Conservation (phyloP, 23 tunicate species). For the Ascidia mentula region DNA sequence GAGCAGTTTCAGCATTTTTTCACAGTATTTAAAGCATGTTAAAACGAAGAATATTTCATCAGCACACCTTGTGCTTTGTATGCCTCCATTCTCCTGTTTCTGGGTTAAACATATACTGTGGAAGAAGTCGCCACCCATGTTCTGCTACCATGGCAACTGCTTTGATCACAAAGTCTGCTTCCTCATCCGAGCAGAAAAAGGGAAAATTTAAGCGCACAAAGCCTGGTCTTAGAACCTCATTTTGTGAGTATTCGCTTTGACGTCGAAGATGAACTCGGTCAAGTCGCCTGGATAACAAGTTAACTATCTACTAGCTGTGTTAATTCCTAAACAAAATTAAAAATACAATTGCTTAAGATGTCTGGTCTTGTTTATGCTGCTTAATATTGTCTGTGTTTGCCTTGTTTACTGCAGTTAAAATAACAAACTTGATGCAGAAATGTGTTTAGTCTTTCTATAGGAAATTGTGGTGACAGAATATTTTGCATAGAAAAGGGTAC, state of each 20-base stretch:
- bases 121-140: slow-evolving; percentile 78
- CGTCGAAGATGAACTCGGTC: slow-evolving; percentile 71
- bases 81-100: slow-evolving; percentile 97
- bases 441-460: neutral
- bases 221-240: slow-evolving; percentile 93
- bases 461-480: neutral
- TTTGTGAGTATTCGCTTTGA: slow-evolving; percentile 53
- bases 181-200: slow-evolving; percentile 60
- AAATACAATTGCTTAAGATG: no score
- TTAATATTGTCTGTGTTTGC: no score
- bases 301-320: neutral
- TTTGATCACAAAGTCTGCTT: slow-evolving; percentile 49
- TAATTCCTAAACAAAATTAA: no score
- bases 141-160: slow-evolving; percentile 89
- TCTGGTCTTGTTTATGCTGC: no score
- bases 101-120: slow-evolving; percentile 86
- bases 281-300: slow-evolving; percentile 34
- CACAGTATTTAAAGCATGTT: no score
- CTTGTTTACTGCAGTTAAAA: no score
- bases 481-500: neutral
- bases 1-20: no score
- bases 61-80: slow-evolving; percentile 42
- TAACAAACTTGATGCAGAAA: neutral
- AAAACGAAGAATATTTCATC: neutral
- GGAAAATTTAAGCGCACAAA: slow-evolving; percentile 82